A percentile compares a stretch with the other conserved stretches of the same genome.
These are phyloP conservation scores for Manacus vitellinus DNA, from an alignment of 2,113 vertebrate species.

Conservation along the genomic window DNA sequence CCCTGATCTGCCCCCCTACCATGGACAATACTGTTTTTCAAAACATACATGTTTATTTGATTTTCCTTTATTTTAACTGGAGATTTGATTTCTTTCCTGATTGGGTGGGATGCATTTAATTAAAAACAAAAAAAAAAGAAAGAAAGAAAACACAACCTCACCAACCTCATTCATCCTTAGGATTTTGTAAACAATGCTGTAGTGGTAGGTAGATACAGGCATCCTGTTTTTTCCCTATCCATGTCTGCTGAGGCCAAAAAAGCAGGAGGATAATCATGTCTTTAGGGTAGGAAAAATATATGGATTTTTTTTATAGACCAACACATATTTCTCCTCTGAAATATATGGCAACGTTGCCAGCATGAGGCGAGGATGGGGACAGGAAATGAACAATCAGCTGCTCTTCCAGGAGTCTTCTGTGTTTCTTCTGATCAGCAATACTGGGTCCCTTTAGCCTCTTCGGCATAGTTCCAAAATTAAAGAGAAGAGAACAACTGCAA, in stretches of 20 bases:
- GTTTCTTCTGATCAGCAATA: not conserved
- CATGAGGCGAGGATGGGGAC: not conserved
- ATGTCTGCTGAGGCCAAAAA: not conserved
- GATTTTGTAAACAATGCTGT: not conserved
- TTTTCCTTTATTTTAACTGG: not conserved
- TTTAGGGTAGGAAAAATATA: not conserved
- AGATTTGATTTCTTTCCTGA: not conserved
- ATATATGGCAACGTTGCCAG: not conserved
- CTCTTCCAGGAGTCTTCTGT: conserved; percentile 8
- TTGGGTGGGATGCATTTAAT: conserved; percentile 18
- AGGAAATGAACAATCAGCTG: not conserved
- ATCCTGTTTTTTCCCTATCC: not conserved
- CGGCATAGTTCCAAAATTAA: not conserved
- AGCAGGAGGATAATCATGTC: not conserved
- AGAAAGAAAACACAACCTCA: not conserved
- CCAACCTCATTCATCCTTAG: not conserved
- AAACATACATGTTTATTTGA: conserved; percentile 4
- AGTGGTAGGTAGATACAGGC: not conserved
- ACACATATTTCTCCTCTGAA: conserved; percentile 25
- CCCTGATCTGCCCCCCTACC: not conserved
- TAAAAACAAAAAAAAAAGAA: not conserved
- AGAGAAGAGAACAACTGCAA: not conserved
- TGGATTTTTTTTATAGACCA: not conserved
- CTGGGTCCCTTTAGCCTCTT: not conserved
- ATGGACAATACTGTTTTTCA: not conserved